Conservation (phyloP, 2,888 invertebrate genomes). For the Drosophila emarginata region DNA sequence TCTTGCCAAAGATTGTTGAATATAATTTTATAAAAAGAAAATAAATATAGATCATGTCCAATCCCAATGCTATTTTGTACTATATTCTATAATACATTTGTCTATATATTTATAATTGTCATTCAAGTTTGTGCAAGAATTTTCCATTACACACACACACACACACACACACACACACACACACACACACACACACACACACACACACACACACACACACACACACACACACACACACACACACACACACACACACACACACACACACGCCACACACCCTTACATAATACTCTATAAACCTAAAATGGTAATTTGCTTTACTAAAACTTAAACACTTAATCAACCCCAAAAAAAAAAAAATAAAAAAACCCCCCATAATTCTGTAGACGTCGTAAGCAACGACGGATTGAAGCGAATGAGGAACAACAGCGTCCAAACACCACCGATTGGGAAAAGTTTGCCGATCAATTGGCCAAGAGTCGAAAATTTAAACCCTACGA, state of each 20-base stretch:
- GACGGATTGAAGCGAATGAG: constrained; percentile 23
- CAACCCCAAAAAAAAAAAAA: background rate
- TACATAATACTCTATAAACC: background rate
- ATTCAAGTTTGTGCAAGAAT: background rate
- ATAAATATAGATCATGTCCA: too few relatives aligned
- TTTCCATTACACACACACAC: constrained; percentile 5
- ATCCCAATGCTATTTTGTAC: too few relatives aligned
- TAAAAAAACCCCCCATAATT: too few relatives aligned
- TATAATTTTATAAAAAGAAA: too few relatives aligned
- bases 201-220: constrained; percentile 15
- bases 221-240: constrained; percentile 18
- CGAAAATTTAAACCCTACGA: constrained; percentile 78
- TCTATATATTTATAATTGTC: background rate
- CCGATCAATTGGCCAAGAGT: constrained; percentile 76
- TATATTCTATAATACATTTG: too few relatives aligned
- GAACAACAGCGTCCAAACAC: constrained; percentile 64
- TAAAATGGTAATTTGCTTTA: background rate
- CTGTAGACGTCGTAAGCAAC: constrained; percentile 39
- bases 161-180: constrained; percentile 13
- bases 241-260: constrained; percentile 7
- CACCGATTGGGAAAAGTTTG: constrained; percentile 80
- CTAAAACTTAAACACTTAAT: constrained; percentile 6
- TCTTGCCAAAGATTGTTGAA: too few relatives aligned
- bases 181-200: constrained; percentile 21
- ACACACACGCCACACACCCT: constrained; percentile 18